A percentile compares a stretch with the other conserved stretches of the same genome.
Conservation (phyloP, 2,113 vertebrate species). For the Chrysemys picta region DNA sequence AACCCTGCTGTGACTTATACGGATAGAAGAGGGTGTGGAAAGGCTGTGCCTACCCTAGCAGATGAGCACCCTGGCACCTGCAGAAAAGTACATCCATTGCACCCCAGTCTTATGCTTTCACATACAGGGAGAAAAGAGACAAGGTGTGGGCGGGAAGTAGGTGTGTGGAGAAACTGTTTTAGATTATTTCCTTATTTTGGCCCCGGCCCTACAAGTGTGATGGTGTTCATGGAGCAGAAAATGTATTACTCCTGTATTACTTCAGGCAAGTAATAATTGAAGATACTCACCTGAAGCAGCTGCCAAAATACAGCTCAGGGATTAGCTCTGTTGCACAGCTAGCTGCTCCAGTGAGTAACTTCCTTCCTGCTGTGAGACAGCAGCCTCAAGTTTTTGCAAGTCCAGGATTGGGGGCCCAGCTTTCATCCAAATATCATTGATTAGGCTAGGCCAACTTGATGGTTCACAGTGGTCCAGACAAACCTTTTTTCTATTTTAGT, state of each 20-base stretch:
- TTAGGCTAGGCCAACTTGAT: not conserved
- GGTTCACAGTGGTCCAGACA: not conserved
- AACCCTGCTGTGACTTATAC: not conserved
- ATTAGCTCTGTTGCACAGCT: not conserved
- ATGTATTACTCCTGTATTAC: not conserved
- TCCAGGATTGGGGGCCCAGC: rapidly evolving
- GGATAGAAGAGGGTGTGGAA: not conserved
- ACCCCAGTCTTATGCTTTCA: not conserved
- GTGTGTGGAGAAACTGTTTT: rapidly evolving
- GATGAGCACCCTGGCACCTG: not conserved
- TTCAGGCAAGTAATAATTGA: not conserved
- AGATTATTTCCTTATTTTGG: not conserved
- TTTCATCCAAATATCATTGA: not conserved
- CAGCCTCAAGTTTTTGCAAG: not conserved
- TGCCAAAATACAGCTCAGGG: not conserved
- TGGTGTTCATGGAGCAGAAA: not conserved
- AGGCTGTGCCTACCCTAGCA: not conserved
- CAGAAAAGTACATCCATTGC: rapidly evolving
- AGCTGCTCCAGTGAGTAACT: not conserved
- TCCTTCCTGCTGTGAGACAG: not conserved
- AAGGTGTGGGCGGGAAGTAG: not conserved
- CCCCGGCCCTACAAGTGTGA: not conserved
- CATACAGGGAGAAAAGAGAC: not conserved
- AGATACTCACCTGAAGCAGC: not conserved
- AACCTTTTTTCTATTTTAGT: not conserved